A percentile compares a stretch with the other conserved stretches of the same genome.
phyloP scores from a whole-genome alignment of 2,113 vertebrate species.

The Condylura cristata region DNA sequence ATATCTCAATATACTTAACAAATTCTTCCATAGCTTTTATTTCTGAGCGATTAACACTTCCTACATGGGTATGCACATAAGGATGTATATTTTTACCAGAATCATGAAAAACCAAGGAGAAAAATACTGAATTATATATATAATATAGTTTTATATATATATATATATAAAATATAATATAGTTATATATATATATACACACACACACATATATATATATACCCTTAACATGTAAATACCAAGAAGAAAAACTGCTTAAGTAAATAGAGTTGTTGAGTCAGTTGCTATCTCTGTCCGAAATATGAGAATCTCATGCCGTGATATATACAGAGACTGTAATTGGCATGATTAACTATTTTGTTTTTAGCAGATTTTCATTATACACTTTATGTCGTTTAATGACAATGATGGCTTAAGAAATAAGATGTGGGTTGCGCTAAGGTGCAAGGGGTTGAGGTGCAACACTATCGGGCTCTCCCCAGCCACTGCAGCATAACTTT shows the following conservation, averaged over 20 bases:
- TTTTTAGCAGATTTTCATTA: neutral
- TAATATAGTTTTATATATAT: too few relatives aligned
- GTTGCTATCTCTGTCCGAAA: neutral
- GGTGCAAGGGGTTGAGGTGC: too few relatives aligned
- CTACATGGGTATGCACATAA: neutral
- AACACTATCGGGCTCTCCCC: too few relatives aligned
- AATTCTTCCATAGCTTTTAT: slow-evolving; percentile 13
- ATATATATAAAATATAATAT: too few relatives aligned
- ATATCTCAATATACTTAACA: neutral
- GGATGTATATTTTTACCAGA: neutral
- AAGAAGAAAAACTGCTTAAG: neutral
- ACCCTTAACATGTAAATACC: neutral
- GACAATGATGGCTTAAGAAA: neutral
- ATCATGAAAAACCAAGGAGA: neutral
- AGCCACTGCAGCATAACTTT: too few relatives aligned
- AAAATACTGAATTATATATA: neutral
- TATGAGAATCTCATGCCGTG: neutral
- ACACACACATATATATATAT: neutral
- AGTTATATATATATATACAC: neutral
- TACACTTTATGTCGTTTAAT: neutral
- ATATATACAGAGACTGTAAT: neutral
- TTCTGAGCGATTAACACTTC: neutral
- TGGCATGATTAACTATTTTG: neutral
- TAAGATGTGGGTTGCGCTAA: too few relatives aligned
- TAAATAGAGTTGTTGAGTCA: neutral